Evolutionary conservation across 2,888 invertebrate genomes (phyloP).

Genomic region (Eristalis pertinax): DNA sequence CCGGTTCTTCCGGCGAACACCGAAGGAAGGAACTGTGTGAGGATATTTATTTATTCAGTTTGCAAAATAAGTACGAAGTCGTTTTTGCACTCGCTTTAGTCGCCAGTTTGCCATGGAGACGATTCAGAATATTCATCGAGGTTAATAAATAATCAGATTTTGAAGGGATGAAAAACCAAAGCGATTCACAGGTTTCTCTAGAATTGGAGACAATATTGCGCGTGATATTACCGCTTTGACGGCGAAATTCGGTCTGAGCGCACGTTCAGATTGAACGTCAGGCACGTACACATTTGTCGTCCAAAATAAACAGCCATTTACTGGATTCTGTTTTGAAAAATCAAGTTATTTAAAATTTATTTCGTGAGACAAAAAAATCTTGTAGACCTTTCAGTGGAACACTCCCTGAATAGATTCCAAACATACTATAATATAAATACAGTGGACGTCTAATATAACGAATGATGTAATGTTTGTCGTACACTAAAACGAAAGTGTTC

Average conservation of each 20-base stretch:
- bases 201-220: neutral
- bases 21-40: conserved; percentile 19
- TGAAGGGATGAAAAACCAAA: neutral
- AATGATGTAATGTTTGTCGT: too few relatives aligned
- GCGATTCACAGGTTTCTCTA: neutral
- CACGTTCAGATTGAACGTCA: neutral
- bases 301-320: too few relatives aligned
- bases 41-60: conserved; percentile 67
- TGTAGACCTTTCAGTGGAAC: too few relatives aligned
- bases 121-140: conserved; percentile 42
- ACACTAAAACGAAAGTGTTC: too few relatives aligned
- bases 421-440: too few relatives aligned
- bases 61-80: conserved; percentile 49
- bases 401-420: too few relatives aligned
- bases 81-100: neutral
- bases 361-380: too few relatives aligned
- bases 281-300: neutral
- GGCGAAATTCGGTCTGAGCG: neutral
- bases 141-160: conserved; percentile 67
- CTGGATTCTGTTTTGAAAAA: too few relatives aligned
- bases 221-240: neutral
- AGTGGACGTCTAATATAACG: too few relatives aligned
- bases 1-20: neutral
- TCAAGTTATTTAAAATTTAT: too few relatives aligned
- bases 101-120: conserved; percentile 5